Percentiles rank a stretch among this genome's conserved stretches.
phyloP scores from a whole-genome alignment of 23 tunicate species.

The Ciona savignyi region DNA sequence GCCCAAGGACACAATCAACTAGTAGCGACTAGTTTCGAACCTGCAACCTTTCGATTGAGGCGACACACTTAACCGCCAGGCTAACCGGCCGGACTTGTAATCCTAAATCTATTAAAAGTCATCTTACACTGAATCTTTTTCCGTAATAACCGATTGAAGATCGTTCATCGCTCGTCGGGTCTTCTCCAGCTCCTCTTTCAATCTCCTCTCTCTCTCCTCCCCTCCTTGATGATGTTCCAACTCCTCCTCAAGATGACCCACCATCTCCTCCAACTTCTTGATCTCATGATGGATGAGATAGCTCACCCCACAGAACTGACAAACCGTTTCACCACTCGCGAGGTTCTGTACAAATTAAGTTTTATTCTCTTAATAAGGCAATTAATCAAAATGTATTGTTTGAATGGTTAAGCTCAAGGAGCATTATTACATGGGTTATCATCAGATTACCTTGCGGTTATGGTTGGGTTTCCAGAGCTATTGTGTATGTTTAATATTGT shows the following conservation, averaged over 20 bases:
- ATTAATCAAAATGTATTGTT: too few relatives aligned
- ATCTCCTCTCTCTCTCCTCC: constrained; percentile 31
- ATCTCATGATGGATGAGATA: constrained; percentile 93
- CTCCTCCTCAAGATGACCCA: constrained; percentile 51
- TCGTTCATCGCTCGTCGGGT: constrained; percentile 17
- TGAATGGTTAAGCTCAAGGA: too few relatives aligned
- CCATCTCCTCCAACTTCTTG: constrained; percentile 67
- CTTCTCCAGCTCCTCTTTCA: constrained; percentile 60
- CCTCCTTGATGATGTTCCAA: constrained; percentile 25
- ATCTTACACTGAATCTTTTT: constrained; percentile 49
- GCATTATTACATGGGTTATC: too few relatives aligned
- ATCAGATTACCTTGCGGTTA: too few relatives aligned
- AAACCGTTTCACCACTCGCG: constrained; percentile 70
- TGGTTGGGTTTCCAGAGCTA: too few relatives aligned
- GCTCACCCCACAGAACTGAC: constrained; percentile 96
- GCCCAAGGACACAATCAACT: too few relatives aligned
- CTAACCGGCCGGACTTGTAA: too few relatives aligned
- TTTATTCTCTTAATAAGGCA: neutral
- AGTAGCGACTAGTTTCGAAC: too few relatives aligned
- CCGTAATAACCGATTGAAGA: constrained; percentile 8
- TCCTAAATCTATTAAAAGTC: too few relatives aligned
- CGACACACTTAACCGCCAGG: too few relatives aligned
- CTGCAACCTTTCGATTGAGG: too few relatives aligned
- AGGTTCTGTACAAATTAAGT: constrained; percentile 38
- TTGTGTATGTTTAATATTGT: too few relatives aligned